These are phyloP conservation scores for Hemiprocne comata DNA, from an alignment of 2,113 vertebrate genomes.

Conservation along the genomic window DNA sequence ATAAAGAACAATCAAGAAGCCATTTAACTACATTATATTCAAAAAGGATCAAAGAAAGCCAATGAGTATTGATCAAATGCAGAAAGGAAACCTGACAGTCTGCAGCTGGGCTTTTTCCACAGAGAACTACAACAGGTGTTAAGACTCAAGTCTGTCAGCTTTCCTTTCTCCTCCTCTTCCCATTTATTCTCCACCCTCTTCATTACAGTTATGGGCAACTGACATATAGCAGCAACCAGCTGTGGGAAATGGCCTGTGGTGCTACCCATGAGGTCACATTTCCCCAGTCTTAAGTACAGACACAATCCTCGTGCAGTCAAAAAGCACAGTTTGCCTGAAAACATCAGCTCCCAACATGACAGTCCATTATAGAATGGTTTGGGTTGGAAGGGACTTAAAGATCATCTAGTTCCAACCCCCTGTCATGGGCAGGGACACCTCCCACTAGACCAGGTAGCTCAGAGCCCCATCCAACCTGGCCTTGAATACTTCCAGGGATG, in stretches of 20 bases:
- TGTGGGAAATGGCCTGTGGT: not conserved
- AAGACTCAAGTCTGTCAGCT: not conserved
- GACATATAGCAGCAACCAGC: not conserved
- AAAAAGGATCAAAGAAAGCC: not conserved
- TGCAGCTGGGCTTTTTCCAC: not conserved
- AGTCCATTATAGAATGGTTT: no score
- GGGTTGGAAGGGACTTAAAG: no score
- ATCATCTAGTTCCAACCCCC: no score
- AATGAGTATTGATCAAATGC: not conserved
- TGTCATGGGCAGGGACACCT: no score
- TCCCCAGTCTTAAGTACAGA: not conserved
- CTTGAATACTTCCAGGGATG: no score
- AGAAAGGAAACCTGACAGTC: not conserved
- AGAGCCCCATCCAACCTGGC: no score
- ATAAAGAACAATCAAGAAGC: not conserved
- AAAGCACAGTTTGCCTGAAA: not conserved
- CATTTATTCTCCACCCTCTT: not conserved
- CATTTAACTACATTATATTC: not conserved
- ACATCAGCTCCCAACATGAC: not conserved
- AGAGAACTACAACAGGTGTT: not conserved
- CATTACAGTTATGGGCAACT: not conserved
- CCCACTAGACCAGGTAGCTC: no score
- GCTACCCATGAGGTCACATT: accelerated
- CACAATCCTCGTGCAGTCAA: not conserved
- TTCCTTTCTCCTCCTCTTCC: not conserved